Base-by-base conservation (phyloP, 2,113 vertebrate genomes). In the Rousettus leschenaultii region DNA sequence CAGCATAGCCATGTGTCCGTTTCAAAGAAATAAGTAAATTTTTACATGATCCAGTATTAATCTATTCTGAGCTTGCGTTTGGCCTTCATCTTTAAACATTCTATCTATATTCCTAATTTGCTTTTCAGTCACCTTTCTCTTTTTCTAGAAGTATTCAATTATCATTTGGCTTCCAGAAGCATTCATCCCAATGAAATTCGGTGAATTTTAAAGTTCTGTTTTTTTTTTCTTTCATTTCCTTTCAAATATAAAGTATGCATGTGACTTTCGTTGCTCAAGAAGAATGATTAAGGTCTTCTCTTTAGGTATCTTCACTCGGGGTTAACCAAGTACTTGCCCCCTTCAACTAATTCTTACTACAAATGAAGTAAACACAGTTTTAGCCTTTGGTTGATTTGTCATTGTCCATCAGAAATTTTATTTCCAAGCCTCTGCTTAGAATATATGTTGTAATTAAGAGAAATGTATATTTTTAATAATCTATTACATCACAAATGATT, bases 261-360 rank as follows among this genome's bases (percentile, higher is more conserved):
- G 2, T 74, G 63, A 91, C 43, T 61, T 51, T 92, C 73, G 11
- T 43, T 57, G 26, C 13, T 85, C 35, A 93, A 26, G 22, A 75
- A 86, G 21, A 80, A 65, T 70, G 33, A 48, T 78, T 89, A 57
- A 71, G 12, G 7, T 78, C 61, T 73, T 73, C 40, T 63, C 53
- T 71, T 96, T 68, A 95, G 40, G 75, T 73, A 71, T 6, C 45
- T 90, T 86, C 38, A 84, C 45, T 65, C 2, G 11, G 65, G 35
- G 28, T 33, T 94, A 84, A 89, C 90, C 96, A 95, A 97, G 33
- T 21, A 24, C 15, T 55, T 63, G 28, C 45, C 94, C 38, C 93
- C 94, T 96, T 96, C 65, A 97, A 51, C 59, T 48, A 96, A 95
- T 88, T 93, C 85, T 97, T 87, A 30, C 93, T 94, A 97, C 80